Conservation (phyloP, 1,140 invertebrate genomes). For the Drosophila nikananu region DNA sequence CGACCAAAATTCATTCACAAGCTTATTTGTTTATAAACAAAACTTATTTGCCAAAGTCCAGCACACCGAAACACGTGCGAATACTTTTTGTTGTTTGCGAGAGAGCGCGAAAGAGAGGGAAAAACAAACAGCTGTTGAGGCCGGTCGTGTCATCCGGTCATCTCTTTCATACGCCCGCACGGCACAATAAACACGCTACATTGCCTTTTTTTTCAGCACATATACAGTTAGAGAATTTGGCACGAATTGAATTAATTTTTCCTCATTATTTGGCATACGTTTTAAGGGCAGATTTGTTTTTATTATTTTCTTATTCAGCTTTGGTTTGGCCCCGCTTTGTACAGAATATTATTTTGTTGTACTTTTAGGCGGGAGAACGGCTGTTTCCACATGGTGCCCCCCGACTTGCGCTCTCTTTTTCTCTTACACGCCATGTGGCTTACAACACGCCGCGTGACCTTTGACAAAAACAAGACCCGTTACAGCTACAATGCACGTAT, state of each 20-base stretch:
- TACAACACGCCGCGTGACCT: slow-evolving; percentile 46
- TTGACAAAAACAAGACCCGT: slow-evolving; percentile 46
- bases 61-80: slow-evolving; percentile 28
- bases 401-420: not conserved
- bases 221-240: slow-evolving; percentile 6
- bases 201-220: not conserved
- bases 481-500: slow-evolving; percentile 24
- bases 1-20: not conserved
- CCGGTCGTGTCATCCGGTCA: slow-evolving; percentile 4
- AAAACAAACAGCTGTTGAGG: slow-evolving; percentile 33
- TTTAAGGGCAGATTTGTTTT: not conserved
- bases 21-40: slow-evolving; percentile 15
- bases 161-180: slow-evolving; percentile 29
- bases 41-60: not conserved
- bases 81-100: slow-evolving; percentile 19
- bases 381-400: slow-evolving; percentile 4
- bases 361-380: slow-evolving; percentile 23
- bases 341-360: not conserved
- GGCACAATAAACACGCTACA: slow-evolving; percentile 4
- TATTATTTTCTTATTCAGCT: not conserved
- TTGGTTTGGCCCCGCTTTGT: not conserved
- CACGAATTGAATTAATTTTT: not conserved
- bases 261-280: not conserved
- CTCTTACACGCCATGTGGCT: slow-evolving; percentile 27
- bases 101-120: slow-evolving; percentile 1